phyloP scores from a whole-genome alignment of 64 coral and sea anemone genomes.

The Orbicella faveolata region DNA sequence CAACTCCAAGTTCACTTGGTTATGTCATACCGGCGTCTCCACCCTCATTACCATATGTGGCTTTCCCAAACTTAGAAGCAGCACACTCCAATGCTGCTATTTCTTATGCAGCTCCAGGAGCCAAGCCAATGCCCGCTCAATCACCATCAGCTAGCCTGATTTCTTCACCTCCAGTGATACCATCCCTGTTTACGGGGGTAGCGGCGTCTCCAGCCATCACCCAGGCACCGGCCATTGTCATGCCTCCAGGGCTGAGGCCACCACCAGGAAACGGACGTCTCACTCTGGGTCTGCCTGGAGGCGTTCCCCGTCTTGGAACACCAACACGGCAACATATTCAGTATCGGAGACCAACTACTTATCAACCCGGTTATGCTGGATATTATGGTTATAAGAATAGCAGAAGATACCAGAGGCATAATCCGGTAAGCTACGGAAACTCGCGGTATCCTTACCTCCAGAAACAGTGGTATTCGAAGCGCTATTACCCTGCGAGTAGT shows the following conservation, averaged over 20 bases:
- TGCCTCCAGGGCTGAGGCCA: slow-evolving; percentile 43
- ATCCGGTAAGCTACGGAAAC: background rate
- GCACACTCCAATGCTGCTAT: background rate
- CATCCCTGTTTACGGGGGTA: background rate
- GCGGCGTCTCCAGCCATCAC: background rate
- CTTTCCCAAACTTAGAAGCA: background rate
- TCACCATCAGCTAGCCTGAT: background rate
- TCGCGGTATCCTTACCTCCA: background rate
- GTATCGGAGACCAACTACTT: background rate
- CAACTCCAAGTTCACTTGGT: background rate
- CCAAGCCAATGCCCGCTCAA: background rate
- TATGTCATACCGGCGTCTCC: background rate
- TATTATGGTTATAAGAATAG: background rate
- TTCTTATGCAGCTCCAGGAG: background rate
- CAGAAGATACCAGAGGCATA: background rate
- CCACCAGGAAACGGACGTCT: background rate
- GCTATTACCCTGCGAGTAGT: background rate
- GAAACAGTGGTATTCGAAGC: background rate
- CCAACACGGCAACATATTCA: background rate
- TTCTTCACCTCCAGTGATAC: background rate
- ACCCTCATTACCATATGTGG: slow-evolving; percentile 1
- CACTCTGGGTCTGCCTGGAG: background rate
- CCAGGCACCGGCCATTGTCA: slow-evolving; percentile 5
- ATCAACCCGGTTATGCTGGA: background rate
- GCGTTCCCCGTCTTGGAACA: background rate